Conservation (phyloP, 2,113 vertebrate species). For the Hirundichthys speculiger region DNA sequence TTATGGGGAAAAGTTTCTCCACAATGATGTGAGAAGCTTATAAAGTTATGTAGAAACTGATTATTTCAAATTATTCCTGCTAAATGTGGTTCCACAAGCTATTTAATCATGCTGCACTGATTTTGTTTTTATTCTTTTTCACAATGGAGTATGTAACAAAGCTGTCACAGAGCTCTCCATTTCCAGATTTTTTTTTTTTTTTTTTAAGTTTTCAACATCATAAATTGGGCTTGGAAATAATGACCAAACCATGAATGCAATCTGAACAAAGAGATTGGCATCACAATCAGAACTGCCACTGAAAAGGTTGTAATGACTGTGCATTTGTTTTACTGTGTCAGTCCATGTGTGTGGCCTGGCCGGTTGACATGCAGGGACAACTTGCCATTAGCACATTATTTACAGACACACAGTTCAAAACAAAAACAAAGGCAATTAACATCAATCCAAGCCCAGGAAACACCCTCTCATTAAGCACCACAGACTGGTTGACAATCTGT, state of each 20-base stretch:
- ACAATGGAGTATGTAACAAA: no score
- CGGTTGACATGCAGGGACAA: conserved; percentile 32
- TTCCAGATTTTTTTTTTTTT: no score
- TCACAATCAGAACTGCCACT: conserved; percentile 22
- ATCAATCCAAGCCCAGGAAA: conserved; percentile 30
- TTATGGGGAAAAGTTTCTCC: no score
- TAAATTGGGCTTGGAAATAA: conserved; percentile 48
- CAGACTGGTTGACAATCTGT: conserved; percentile 18
- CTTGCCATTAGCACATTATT: conserved; percentile 68
- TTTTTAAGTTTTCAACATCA: neutral
- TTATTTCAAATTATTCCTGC: no score
- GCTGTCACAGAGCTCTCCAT: no score
- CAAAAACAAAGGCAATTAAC: conserved; percentile 69
- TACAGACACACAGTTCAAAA: conserved; percentile 67
- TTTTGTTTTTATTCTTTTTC: no score
- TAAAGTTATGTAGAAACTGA: no score
- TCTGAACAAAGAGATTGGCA: conserved; percentile 68
- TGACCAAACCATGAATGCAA: conserved; percentile 50
- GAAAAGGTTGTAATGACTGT: conserved; percentile 56
- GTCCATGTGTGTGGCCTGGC: conserved; percentile 50
- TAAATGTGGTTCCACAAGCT: no score
- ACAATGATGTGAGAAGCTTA: no score
- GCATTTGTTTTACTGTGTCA: conserved; percentile 31
- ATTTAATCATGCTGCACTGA: no score
- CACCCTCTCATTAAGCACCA: conserved; percentile 55